Evolutionary conservation across 1,140 invertebrate species (phyloP), one percentile per base, ranked within the genome.

Genomic region (Hermetia illucens): DNA sequence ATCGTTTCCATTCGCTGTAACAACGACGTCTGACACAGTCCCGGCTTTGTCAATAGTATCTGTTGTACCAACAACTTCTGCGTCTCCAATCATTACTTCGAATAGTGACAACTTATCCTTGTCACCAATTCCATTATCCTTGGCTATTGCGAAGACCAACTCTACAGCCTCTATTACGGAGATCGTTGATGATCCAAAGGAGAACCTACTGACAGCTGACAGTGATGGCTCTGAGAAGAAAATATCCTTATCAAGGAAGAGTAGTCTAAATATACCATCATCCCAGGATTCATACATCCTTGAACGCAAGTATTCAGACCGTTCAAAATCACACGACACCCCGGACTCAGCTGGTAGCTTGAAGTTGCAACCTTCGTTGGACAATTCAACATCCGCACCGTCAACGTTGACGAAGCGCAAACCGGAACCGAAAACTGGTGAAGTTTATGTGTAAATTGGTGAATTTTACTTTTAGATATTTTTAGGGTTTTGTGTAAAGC

Each of bases 371-470:
- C 21, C 12, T n/a, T 12, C 13, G 13, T 22, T n/a, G 3, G 19
- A 20, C 21, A 35, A 22, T 22, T 50, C 53, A 27, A 47, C 51
- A 3, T 59, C 56, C 21, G 53, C 55, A 1, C 56, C 56, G 6
- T 55, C 56, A 10, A 59, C 56, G 12, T 44, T 59, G 38, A 53
- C 56, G 17, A 59, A 59, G 35, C 52, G 53, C 33, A 51, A 48
- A 32, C 56, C 56, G 5, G 54, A 59, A 40, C 43, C 46, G 8
- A 55, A 58, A 27, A 55, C 49, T 13, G 55, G 55, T 9, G 56
- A 58, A 38, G 56, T 59, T 19, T 59, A 59, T 43, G 56, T 59
- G 13, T 59, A 46, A 50, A 17, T 36, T 34, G 35, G 48, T 45
- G 53, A 50, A 43, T 36, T 48, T 25, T 25, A 25, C 24, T 8